Base-by-base conservation (phyloP, 2,888 invertebrate species). In the Sphaerolaimus hirsutus region DNA sequence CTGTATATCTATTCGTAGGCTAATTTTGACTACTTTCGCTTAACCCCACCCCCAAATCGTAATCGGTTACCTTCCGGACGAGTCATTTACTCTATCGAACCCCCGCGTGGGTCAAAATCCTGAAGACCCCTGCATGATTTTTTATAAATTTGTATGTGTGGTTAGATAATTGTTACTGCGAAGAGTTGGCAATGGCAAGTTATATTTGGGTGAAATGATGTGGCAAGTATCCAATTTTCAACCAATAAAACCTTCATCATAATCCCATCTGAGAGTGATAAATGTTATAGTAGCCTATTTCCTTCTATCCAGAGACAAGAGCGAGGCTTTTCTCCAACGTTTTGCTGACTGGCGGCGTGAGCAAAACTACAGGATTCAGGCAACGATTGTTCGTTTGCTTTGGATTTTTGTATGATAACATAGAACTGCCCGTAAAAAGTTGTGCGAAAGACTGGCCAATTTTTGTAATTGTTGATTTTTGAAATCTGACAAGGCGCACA, bases 341-440 rank as follows among this genome's bases (percentile, higher is more conserved):
- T 50, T 67, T 89, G 41, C 68, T 89, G 17, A 77, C 77, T 27
- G 97, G 97, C 1, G 74, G 74, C 12, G 71, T 68, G 78, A 81
- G 45, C 75, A 75, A 76, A 26, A 81, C 93, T 62, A 75, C 80
- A 0, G 86, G 86, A 4, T 84, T 89, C 60, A 69, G 75, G 53
- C 77, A 84, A 24, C 68, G 83, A 54, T 65, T 84, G 55, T 75
- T 73, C 57, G 73, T 60, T 40, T n/a, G 26, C 46, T 41, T 40
- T 25, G 35, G 22, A 1, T 32, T 10, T n/a, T n/a, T n/a, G n/a
- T n/a, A n/a, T n/a, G n/a, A n/a, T n/a, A n/a, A n/a, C n/a, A n/a
- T n/a, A n/a, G n/a, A n/a, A n/a, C n/a, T n/a, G n/a, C n/a, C n/a
- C n/a, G n/a, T n/a, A n/a, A n/a, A n/a, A n/a, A n/a, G n/a, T n/a